A percentile compares a stretch with the other conserved stretches of the same genome.
These are phyloP conservation scores for Okamejei kenojei DNA, from an alignment of 2,797 vertebrate species.

Conservation along the genomic window DNA sequence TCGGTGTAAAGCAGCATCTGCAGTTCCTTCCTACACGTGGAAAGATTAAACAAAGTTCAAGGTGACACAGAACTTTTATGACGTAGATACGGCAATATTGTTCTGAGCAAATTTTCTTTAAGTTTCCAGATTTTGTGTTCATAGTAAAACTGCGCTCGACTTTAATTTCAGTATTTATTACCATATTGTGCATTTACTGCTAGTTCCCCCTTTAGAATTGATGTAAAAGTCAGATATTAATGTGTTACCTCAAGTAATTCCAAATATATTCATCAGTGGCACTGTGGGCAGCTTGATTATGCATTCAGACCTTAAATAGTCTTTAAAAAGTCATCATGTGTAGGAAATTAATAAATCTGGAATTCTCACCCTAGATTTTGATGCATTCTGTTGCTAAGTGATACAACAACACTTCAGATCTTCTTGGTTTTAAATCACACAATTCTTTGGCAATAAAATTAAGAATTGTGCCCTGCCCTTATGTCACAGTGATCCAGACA, in stretches of 20 bases:
- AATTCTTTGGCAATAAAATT: background rate
- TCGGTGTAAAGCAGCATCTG: too few species aligned
- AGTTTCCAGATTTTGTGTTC: background rate
- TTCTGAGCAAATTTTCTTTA: background rate
- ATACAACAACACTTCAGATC: background rate
- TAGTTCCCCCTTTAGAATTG: background rate
- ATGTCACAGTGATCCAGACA: too few species aligned
- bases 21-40: background rate
- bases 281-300: too few species aligned
- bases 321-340: too few species aligned
- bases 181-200: background rate
- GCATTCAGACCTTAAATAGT: too few species aligned
- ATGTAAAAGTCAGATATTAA: background rate
- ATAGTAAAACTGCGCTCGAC: background rate
- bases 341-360: too few species aligned
- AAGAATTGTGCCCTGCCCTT: background rate
- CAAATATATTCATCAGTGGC: too few species aligned
- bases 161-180: conserved; percentile 9
- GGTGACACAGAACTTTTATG: conserved; percentile 23
- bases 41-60: conserved; percentile 27
- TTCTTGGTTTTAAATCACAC: background rate
- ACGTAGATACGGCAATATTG: background rate
- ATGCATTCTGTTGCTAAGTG: background rate
- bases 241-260: background rate
- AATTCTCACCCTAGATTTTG: too few species aligned